phyloP scores from a whole-genome alignment of 2,797 vertebrate species.

The Halcyon badia region DNA sequence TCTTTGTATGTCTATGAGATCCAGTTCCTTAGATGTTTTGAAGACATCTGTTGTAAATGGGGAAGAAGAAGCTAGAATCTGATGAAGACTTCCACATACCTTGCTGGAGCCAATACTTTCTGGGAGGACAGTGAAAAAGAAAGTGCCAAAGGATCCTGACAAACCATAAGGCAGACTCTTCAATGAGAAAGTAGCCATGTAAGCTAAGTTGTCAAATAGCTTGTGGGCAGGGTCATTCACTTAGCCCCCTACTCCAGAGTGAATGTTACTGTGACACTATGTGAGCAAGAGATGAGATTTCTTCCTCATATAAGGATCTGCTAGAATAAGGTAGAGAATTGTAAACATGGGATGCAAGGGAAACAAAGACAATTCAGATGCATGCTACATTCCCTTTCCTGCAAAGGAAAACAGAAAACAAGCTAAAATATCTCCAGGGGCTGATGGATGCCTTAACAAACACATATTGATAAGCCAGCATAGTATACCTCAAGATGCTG shows the following conservation, averaged over 20 bases:
- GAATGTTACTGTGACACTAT: neutral
- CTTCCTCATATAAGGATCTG: neutral
- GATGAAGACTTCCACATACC: neutral
- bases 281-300: neutral
- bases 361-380: neutral
- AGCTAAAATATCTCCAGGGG: neutral
- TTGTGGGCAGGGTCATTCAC: neutral
- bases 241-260: neutral
- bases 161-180: accelerated
- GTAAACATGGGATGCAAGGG: neutral
- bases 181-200: neutral
- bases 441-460: neutral
- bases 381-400: neutral
- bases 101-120: neutral
- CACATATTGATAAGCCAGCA: neutral
- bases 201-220: neutral
- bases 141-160: neutral
- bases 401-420: neutral
- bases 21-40: neutral
- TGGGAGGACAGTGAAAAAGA: neutral
- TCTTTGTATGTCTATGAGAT: neutral
- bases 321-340: neutral
- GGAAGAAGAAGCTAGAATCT: neutral
- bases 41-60: neutral
- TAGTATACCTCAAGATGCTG: neutral